These are phyloP conservation scores for Rutpela maculata DNA, from an alignment of 2,888 invertebrate species.

Conservation along the genomic window DNA sequence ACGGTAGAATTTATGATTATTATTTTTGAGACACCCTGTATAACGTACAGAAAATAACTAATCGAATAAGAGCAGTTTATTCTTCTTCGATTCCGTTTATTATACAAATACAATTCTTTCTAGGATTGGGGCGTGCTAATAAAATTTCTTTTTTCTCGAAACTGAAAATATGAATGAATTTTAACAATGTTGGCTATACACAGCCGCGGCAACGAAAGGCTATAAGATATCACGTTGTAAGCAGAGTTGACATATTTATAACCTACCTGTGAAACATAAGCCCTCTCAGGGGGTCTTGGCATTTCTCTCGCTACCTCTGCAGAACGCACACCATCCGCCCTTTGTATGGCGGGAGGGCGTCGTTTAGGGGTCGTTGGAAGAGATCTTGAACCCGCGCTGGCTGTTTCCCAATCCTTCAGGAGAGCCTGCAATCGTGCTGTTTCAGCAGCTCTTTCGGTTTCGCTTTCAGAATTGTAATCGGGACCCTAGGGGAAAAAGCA, in stretches of 20 bases:
- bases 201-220: background rate
- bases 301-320: slow-evolving; percentile 47
- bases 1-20: too few species aligned
- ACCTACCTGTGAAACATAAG: slow-evolving; percentile 60
- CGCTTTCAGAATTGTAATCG: slow-evolving; percentile 87
- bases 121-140: too few species aligned
- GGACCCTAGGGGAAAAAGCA: slow-evolving; percentile 79
- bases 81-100: too few species aligned
- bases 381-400: slow-evolving; percentile 78
- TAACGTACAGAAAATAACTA: too few species aligned
- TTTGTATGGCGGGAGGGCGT: slow-evolving; percentile 61
- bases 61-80: too few species aligned
- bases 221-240: slow-evolving; percentile 3
- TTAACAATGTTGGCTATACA: background rate
- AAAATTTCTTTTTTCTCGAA: background rate
- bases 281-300: slow-evolving; percentile 54
- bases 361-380: slow-evolving; percentile 76
- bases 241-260: slow-evolving; percentile 32
- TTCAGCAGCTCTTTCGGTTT: slow-evolving; percentile 83
- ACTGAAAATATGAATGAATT: background rate
- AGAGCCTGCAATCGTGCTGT: slow-evolving; percentile 81
- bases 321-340: slow-evolving; percentile 49
- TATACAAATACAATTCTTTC: too few species aligned
- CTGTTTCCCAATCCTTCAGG: slow-evolving; percentile 86
- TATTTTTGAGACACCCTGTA: too few species aligned